Percentiles rank a stretch among this genome's conserved stretches.
phyloP scores from a whole-genome alignment of 2,888 invertebrate genomes.

The Flabesymbios commensalis region DNA sequence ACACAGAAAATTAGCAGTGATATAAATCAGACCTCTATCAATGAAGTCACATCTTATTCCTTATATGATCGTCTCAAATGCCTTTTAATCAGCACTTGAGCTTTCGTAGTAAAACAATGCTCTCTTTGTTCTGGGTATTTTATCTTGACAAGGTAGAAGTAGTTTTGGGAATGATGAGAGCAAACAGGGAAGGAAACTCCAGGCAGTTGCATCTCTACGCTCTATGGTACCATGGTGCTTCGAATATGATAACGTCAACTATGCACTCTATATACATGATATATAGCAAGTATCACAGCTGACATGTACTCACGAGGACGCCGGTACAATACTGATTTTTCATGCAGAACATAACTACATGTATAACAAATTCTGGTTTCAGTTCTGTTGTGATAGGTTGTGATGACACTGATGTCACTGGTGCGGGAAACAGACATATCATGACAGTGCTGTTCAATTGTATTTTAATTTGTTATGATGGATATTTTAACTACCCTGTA shows the following conservation, averaged over 20 bases:
- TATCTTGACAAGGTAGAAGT: slow-evolving; percentile 35
- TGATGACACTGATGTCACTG: background rate
- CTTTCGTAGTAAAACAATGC: background rate
- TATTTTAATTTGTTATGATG: no score
- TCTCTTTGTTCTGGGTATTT: slow-evolving; percentile 33
- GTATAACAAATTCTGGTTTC: background rate
- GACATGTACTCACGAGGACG: background rate
- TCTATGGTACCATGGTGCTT: slow-evolving; percentile 36
- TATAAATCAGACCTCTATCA: no score
- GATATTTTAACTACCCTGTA: no score
- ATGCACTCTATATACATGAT: slow-evolving; percentile 20
- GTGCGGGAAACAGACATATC: no score
- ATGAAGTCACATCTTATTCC: no score
- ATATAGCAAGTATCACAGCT: background rate
- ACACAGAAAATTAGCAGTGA: no score
- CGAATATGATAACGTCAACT: slow-evolving; percentile 36
- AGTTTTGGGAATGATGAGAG: slow-evolving; percentile 22
- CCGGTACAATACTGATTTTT: background rate
- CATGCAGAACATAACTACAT: background rate
- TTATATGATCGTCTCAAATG: no score
- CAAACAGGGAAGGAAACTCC: slow-evolving; percentile 30
- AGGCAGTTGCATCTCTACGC: slow-evolving; percentile 28
- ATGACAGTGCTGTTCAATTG: no score
- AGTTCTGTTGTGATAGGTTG: background rate
- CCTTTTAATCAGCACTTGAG: background rate